phyloP scores from a whole-genome alignment of 2,797 vertebrate species.

The Tinamus major region DNA sequence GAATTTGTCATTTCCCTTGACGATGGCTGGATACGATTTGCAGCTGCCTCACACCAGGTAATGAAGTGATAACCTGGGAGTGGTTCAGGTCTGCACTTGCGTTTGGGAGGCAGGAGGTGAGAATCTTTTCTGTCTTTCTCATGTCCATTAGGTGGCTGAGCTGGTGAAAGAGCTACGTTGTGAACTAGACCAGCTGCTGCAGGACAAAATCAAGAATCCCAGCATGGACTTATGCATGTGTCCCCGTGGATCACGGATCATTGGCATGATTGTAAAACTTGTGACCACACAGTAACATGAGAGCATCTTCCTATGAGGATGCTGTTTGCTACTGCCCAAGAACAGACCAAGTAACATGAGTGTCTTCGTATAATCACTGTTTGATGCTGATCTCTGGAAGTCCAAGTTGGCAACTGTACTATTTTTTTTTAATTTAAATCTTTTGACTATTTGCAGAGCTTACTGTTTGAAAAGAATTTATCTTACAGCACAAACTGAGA shows the following conservation, averaged over 20 bases:
- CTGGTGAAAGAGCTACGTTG: slow-evolving; percentile 93
- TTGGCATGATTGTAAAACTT: slow-evolving; percentile 93
- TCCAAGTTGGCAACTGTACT: not conserved
- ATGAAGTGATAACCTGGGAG: not conserved
- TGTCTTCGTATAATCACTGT: not conserved
- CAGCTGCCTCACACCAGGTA: slow-evolving; percentile 93
- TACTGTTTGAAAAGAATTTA: not conserved
- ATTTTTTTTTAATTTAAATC: not conserved
- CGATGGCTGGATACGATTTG: slow-evolving; percentile 95
- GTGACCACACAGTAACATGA: slow-evolving; percentile 89
- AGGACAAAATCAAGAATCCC: slow-evolving; percentile 95
- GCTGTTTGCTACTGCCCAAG: not conserved
- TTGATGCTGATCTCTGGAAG: accelerated
- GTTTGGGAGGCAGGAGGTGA: not conserved
- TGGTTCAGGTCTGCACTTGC: not conserved
- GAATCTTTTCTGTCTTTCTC: not conserved
- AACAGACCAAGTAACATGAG: not conserved
- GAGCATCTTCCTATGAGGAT: not conserved
- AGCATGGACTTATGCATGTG: slow-evolving; percentile 93
- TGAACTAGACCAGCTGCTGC: slow-evolving; percentile 94
- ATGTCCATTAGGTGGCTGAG: slow-evolving; percentile 88
- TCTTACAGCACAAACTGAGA: not conserved
- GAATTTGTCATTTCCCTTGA: slow-evolving; percentile 92
- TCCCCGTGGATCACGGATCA: slow-evolving; percentile 94
- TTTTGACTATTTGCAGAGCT: not conserved